Evolutionary conservation across 23 tunicate genomes (phyloP).

Genomic region (Diplosoma virens): DNA sequence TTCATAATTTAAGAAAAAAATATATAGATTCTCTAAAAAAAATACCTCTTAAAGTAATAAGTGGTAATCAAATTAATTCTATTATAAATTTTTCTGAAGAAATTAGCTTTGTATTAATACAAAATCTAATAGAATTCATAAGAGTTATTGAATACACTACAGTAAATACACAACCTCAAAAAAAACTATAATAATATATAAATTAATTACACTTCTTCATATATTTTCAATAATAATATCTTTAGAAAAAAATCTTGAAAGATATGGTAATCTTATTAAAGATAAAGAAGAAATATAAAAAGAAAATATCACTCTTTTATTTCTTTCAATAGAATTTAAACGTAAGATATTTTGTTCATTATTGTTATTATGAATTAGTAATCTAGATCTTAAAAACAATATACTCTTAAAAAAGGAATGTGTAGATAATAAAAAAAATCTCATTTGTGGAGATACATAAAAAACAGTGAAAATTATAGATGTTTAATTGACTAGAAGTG

Average conservation of each 20-base stretch:
- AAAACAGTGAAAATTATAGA: neutral
- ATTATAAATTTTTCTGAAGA: neutral
- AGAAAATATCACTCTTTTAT: neutral
- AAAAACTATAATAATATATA: neutral
- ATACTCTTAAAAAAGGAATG: constrained; percentile 27
- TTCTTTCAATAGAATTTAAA: neutral
- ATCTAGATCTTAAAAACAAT: constrained; percentile 5
- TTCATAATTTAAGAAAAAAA: no score
- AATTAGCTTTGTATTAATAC: neutral
- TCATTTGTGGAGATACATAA: neutral
- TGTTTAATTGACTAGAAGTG: constrained; percentile 19
- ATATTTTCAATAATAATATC: neutral
- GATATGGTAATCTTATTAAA: constrained; percentile 5
- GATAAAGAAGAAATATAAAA: neutral
- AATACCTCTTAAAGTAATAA: neutral
- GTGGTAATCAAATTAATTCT: neutral
- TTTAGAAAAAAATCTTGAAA: constrained; percentile 10
- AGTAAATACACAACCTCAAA: neutral
- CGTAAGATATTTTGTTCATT: neutral
- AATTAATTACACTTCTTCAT: neutral
- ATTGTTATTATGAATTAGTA: neutral
- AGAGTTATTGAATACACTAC: neutral
- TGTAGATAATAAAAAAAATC: neutral
- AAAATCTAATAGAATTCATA: neutral
- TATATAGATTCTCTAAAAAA: neutral